Base-by-base conservation (phyloP, 2,888 invertebrate genomes). In the Diarsia dahlii region DNA sequence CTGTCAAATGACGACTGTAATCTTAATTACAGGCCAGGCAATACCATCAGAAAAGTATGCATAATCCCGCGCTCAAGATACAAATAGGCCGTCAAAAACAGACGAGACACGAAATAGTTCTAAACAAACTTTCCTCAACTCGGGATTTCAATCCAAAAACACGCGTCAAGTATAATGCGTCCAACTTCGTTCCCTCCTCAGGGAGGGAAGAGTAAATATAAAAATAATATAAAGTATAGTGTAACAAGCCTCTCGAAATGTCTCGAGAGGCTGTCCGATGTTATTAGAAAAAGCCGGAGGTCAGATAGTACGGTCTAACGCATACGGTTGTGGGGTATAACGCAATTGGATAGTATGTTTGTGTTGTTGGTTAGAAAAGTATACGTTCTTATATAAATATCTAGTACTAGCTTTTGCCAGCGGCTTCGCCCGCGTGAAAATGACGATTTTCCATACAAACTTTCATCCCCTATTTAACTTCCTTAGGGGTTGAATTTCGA, bases 261-360 rank as follows among this genome's bases (percentile, higher is more conserved):
- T 75, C 81, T 84, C 72, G 52, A 74, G 72, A 64, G 68, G 62
- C 48, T 20, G 63, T 79, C 60, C 62, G 56, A 62, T 48, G 54
- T 76, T 81, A 73, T 86, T 79, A 76, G 84, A 75, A 78, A 67
- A 45, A 67, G 76, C 46, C 70, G 71, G 86, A 76, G 70, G 50
- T 15, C 23, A 56, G 56, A 15, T 23, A 56, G 70, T 71, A 78
- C 50, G 50, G 63, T 79, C 54, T 48, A 56, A 63, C 23, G n/a
- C 62, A 48, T 69, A 28, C 39, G 9, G 39, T 28, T 15, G 23
- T 48, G 23, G 28, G 15, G 20, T n/a, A 46, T 9, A 48, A 23
- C 3, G 20, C 65, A 28, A 76, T 2, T n/a, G 13, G 48, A 76
- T 75, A 52, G 28, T 23, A 45, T n/a, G 9, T 48, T 75, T 46